phyloP scores from a whole-genome alignment of 2,888 invertebrate species.

The Lithosia quadra region DNA sequence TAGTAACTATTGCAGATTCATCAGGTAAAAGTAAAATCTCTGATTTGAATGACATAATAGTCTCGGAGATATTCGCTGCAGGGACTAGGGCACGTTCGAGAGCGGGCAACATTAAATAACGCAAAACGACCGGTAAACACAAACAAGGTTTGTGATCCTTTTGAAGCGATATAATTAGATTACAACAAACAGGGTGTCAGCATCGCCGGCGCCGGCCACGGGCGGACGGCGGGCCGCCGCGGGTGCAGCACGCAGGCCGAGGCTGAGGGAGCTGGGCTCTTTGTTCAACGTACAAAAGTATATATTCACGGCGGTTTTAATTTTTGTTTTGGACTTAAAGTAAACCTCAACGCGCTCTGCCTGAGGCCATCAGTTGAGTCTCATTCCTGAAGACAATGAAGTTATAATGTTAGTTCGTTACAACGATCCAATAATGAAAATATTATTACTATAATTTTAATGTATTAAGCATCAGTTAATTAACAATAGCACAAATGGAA shows the following conservation, averaged over 20 bases:
- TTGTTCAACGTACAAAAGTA: slow-evolving; percentile 4
- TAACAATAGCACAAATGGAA: too few relatives aligned
- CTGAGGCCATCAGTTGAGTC: background rate
- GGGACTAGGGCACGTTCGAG: background rate
- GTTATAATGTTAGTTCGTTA: background rate
- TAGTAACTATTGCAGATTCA: too few relatives aligned
- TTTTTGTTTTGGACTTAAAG: background rate
- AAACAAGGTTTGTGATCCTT: slow-evolving; percentile 18
- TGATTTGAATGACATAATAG: background rate
- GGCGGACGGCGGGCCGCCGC: slow-evolving; percentile 5
- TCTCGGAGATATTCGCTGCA: background rate
- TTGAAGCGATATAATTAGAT: slow-evolving; percentile 22
- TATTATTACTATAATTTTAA: too few relatives aligned
- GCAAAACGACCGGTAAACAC: slow-evolving; percentile 15
- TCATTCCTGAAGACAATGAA: background rate
- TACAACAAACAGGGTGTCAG: slow-evolving; percentile 15
- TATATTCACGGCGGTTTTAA: background rate
- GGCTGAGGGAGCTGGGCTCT: background rate
- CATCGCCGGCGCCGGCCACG: background rate
- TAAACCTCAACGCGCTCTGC: background rate
- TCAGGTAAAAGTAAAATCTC: too few relatives aligned
- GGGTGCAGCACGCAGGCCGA: background rate
- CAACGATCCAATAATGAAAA: too few relatives aligned
- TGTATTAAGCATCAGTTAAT: too few relatives aligned
- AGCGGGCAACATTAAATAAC: background rate